These are phyloP conservation scores for Glaucidium brasilianum DNA, from an alignment of 2,113 vertebrate genomes.

Conservation along the genomic window DNA sequence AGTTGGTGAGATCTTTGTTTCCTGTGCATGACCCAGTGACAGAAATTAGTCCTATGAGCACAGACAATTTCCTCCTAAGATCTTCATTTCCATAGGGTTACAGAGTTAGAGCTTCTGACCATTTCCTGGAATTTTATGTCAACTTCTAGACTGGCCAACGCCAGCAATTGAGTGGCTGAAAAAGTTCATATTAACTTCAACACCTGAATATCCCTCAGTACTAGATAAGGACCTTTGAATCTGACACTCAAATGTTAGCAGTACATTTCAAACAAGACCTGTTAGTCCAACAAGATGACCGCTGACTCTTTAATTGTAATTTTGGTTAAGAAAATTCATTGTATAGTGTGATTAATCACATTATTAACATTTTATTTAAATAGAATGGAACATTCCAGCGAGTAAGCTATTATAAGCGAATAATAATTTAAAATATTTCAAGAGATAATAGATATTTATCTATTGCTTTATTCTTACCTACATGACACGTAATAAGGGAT, in stretches of 20 bases:
- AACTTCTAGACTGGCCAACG: neutral
- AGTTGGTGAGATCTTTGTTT: neutral
- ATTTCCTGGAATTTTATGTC: neutral
- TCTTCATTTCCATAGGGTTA: neutral
- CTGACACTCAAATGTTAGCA: neutral
- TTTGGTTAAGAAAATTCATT: neutral
- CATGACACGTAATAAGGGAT: neutral
- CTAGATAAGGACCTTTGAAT: neutral
- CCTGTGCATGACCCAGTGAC: neutral
- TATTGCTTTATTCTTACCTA: neutral
- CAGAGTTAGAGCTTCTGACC: neutral
- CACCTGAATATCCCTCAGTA: neutral
- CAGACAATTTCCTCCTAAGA: neutral
- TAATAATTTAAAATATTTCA: neutral
- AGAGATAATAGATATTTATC: neutral
- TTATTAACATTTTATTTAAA: neutral
- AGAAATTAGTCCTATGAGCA: neutral
- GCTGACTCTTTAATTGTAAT: neutral
- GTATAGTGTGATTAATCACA: neutral
- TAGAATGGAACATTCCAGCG: neutral
- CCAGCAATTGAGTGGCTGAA: neutral
- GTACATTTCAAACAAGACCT: neutral
- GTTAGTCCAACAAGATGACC: neutral
- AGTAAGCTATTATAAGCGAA: neutral
- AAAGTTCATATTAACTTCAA: neutral